phyloP scores from a whole-genome alignment of 1,140 invertebrate genomes.

The Drosophila jambulina region DNA sequence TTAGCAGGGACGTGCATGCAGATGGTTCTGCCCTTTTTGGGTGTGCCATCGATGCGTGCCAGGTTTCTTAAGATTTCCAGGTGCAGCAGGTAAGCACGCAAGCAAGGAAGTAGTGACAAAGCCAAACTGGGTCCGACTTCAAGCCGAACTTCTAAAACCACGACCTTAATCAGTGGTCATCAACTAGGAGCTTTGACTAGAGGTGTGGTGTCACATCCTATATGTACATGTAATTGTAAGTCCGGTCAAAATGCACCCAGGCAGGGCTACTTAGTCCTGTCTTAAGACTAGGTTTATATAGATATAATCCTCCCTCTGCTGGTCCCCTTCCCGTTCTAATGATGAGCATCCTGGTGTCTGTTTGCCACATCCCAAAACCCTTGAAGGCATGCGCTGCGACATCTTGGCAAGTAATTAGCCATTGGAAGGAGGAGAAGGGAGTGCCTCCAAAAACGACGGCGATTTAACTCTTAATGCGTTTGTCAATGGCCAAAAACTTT shows the following conservation, averaged over 20 bases:
- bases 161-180: not conserved
- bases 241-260: not conserved
- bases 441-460: conserved; percentile 14
- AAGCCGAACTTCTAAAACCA: not conserved
- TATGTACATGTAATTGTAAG: not conserved
- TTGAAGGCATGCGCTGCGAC: conserved; percentile 9
- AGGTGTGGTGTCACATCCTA: no score
- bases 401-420: conserved; percentile 43
- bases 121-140: not conserved
- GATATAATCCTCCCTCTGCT: no score
- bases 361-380: not conserved
- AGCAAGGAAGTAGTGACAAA: not conserved
- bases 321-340: not conserved
- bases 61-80: not conserved
- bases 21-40: not conserved
- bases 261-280: not conserved
- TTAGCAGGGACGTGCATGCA: conserved; percentile 22
- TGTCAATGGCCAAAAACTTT: conserved; percentile 48
- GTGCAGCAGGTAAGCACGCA: not conserved
- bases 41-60: conserved; percentile 1
- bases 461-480: conserved; percentile 52
- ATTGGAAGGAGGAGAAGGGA: not conserved
- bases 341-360: not conserved
- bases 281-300: not conserved
- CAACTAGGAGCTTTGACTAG: not conserved